These are phyloP conservation scores for Chamaetylas fuelleborni DNA, from an alignment of 2,113 vertebrate genomes.

Conservation along the genomic window DNA sequence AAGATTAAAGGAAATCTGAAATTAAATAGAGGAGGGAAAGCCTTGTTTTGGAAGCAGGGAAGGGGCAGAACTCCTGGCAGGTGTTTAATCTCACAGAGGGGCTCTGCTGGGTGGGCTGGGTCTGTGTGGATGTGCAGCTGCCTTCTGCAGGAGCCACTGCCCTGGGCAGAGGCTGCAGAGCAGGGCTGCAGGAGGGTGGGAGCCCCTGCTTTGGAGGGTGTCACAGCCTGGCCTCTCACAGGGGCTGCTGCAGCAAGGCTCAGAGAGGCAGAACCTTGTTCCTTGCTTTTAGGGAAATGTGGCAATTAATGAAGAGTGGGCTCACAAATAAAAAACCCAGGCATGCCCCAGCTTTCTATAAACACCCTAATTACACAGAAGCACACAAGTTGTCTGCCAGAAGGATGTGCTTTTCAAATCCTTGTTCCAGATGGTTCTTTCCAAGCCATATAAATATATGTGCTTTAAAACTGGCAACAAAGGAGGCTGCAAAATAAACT, in stretches of 20 bases:
- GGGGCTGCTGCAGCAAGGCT: background rate
- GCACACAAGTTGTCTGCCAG: background rate
- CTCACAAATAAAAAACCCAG: background rate
- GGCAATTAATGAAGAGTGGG: background rate
- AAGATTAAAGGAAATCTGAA: background rate
- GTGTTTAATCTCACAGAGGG: background rate
- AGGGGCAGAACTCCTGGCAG: background rate
- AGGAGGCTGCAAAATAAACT: background rate
- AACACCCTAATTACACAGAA: background rate
- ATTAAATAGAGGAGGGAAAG: background rate
- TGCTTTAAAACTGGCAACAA: background rate
- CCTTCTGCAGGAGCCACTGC: background rate
- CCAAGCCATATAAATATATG: background rate
- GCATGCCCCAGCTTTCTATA: background rate
- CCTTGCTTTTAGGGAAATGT: background rate
- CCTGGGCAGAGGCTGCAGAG: background rate
- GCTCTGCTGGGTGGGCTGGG: background rate
- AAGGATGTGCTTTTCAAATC: background rate
- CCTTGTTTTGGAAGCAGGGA: background rate
- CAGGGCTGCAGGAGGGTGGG: background rate
- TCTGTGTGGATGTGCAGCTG: background rate
- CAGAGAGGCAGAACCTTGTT: rapidly evolving
- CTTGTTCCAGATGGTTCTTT: conserved; percentile 18
- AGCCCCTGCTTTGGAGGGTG: rapidly evolving
- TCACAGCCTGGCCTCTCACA: rapidly evolving